These are phyloP conservation scores for Anguilla japonica DNA, from an alignment of 2,113 vertebrate genomes.

Conservation along the genomic window DNA sequence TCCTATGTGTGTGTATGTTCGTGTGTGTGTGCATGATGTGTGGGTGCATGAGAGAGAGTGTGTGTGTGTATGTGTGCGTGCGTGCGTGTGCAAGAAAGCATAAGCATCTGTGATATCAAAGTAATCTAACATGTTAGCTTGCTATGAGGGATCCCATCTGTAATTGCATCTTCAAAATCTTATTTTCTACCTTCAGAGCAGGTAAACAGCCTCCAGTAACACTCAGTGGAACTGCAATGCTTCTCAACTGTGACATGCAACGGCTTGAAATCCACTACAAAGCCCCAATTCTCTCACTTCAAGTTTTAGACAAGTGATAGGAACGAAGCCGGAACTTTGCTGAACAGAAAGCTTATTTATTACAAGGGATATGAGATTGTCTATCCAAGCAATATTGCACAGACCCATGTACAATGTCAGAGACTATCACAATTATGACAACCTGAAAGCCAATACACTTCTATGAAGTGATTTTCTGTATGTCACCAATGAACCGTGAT, in stretches of 20 bases:
- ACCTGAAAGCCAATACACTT: neutral
- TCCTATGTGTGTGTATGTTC: neutral
- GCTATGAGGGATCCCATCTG: neutral
- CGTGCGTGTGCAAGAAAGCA: neutral
- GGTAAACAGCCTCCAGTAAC: neutral
- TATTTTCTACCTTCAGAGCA: neutral
- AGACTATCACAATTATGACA: neutral
- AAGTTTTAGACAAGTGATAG: neutral
- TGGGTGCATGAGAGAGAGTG: neutral
- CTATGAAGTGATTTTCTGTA: too few relatives aligned
- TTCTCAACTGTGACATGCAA: neutral
- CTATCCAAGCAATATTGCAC: neutral
- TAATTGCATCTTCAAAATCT: neutral
- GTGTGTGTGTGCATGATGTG: neutral
- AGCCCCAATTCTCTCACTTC: neutral
- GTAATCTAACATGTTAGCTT: neutral
- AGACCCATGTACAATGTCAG: neutral
- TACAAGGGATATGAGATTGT: neutral
- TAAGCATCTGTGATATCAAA: neutral
- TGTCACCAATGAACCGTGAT: too few relatives aligned
- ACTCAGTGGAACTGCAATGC: neutral
- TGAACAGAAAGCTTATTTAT: neutral
- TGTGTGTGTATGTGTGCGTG: neutral
- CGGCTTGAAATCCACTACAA: neutral
- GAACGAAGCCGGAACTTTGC: neutral